Percentiles rank a stretch among this genome's conserved stretches.
Evolutionary conservation across 2,797 vertebrate species (phyloP).

Genomic region (Enteromius treurensis): DNA sequence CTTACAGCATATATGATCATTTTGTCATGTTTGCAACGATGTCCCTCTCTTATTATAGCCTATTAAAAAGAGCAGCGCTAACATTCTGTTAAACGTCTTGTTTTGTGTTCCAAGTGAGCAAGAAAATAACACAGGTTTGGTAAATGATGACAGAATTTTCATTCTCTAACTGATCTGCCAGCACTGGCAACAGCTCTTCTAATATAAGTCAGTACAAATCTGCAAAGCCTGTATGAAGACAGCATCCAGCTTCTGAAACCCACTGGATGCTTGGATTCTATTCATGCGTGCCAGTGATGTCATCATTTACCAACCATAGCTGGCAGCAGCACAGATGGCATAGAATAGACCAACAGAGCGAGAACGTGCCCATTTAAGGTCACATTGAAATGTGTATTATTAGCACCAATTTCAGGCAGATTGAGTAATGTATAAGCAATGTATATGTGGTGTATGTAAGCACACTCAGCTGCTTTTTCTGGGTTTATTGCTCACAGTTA

Average conservation of each 20-base stretch:
- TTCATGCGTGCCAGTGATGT: slow-evolving; percentile 36
- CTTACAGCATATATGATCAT: not conserved
- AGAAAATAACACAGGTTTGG: not conserved
- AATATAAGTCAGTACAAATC: slow-evolving; percentile 17
- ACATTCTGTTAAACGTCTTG: slow-evolving; percentile 18
- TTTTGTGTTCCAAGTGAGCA: slow-evolving; percentile 8
- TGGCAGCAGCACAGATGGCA: slow-evolving; percentile 41
- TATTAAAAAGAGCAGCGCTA: not conserved
- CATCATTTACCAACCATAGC: slow-evolving; percentile 30
- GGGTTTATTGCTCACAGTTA: slow-evolving; percentile 22
- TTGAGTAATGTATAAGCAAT: not conserved
- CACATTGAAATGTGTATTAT: slow-evolving; percentile 16
- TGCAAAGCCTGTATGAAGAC: slow-evolving; percentile 6
- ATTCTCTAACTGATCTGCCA: slow-evolving; percentile 12
- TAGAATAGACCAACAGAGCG: slow-evolving; percentile 13
- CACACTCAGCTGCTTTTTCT: slow-evolving; percentile 24
- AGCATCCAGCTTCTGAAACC: slow-evolving; percentile 16
- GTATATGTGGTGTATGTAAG: slow-evolving; percentile 32
- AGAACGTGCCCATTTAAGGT: slow-evolving; percentile 27
- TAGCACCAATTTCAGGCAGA: not conserved
- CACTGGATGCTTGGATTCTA: slow-evolving; percentile 18
- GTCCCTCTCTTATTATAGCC: not conserved
- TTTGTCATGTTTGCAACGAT: not conserved
- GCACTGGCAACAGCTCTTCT: not conserved
- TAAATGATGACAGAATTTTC: slow-evolving; percentile 15